These are phyloP conservation scores for Cephonodes hylas DNA, from an alignment of 2,888 invertebrate genomes.

Conservation along the genomic window DNA sequence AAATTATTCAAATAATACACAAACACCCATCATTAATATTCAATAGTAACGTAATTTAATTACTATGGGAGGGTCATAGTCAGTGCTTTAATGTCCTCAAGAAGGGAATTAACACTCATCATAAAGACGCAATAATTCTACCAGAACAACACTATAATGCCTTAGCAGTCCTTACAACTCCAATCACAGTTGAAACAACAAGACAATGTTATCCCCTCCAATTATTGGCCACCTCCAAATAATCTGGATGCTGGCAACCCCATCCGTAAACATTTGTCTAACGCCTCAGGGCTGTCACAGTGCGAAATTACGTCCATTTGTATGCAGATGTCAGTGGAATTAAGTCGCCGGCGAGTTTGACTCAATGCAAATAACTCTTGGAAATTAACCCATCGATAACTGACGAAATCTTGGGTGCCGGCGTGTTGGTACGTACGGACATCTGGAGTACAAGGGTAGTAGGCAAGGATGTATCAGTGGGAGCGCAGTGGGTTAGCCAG, in stretches of 20 bases:
- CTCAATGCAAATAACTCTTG: conserved; percentile 70
- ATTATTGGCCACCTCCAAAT: conserved; percentile 10
- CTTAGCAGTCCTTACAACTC: not conserved
- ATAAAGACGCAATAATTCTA: not conserved
- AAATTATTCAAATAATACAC: too few relatives aligned
- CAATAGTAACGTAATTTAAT: too few relatives aligned
- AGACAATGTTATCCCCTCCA: conserved; percentile 4
- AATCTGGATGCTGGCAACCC: conserved; percentile 32
- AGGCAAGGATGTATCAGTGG: too few relatives aligned
- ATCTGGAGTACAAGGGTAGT: too few relatives aligned
- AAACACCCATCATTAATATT: too few relatives aligned
- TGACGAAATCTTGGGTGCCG: conserved; percentile 1
- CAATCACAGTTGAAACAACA: conserved; percentile 8
- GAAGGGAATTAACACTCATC: too few relatives aligned
- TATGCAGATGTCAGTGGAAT: conserved; percentile 66
- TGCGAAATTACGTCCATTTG: conserved; percentile 76
- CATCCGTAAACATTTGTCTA: conserved; percentile 67
- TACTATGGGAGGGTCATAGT: too few relatives aligned
- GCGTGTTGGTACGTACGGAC: not conserved
- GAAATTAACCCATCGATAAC: conserved; percentile 76
- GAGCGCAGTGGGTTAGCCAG: too few relatives aligned
- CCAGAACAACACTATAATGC: not conserved
- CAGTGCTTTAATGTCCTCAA: too few relatives aligned
- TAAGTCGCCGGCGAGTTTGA: conserved; percentile 58
- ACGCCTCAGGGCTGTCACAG: conserved; percentile 68